Percentiles rank a stretch among this genome's conserved stretches.
Conservation (phyloP, 2,888 invertebrate genomes). For the Spilosoma lubricipeda region DNA sequence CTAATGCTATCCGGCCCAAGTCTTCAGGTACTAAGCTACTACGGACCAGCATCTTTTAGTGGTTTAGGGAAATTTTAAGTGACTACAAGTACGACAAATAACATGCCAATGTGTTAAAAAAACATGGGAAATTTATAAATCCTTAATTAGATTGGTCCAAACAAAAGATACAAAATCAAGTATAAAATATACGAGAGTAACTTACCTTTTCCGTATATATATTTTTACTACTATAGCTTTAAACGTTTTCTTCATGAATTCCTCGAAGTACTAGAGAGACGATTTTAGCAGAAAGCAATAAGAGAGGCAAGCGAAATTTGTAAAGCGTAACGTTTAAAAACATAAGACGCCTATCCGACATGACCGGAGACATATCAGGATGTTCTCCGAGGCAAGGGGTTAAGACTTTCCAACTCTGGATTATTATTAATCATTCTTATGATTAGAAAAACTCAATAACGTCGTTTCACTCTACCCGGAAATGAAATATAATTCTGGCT, state of each 20-base stretch:
- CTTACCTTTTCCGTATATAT: slow-evolving; percentile 1
- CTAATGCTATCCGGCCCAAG: neutral
- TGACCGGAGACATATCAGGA: no score
- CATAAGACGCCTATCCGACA: no score
- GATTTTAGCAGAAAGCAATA: neutral
- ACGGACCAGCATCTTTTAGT: neutral
- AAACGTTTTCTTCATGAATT: neutral
- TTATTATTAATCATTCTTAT: no score
- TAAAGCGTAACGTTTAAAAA: neutral
- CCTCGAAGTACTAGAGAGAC: neutral
- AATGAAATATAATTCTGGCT: no score
- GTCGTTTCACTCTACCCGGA: no score
- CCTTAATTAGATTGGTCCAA: slow-evolving; percentile 58
- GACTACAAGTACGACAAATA: no score
- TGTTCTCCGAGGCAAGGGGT: no score
- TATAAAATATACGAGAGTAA: neutral
- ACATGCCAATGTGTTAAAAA: no score
- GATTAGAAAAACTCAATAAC: no score
- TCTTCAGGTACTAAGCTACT: neutral
- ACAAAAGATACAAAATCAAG: slow-evolving; percentile 45
- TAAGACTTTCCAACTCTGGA: no score
- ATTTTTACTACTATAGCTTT: no score
- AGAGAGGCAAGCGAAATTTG: slow-evolving; percentile 1
- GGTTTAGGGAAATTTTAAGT: neutral
- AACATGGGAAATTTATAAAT: no score